Conservation (phyloP, 2,888 invertebrate species). For the Plusia festucae region DNA sequence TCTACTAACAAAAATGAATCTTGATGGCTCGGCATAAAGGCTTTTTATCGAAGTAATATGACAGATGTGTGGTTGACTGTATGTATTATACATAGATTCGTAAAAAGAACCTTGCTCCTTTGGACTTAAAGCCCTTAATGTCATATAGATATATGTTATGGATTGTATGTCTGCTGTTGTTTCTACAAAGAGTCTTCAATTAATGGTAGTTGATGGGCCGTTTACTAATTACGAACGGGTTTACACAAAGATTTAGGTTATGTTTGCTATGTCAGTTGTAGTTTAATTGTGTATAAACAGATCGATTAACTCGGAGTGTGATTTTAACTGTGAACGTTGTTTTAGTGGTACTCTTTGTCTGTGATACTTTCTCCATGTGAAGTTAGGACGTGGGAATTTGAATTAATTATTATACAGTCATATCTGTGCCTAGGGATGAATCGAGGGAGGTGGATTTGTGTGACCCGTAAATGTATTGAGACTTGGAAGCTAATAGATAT, state of each 20-base stretch:
- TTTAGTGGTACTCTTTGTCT: not conserved
- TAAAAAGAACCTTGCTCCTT: not conserved
- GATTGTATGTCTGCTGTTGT: conserved; percentile 38
- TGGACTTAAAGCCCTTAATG: not conserved
- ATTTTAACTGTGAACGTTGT: conserved; percentile 12
- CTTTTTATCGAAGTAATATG: not conserved
- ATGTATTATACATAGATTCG: not conserved
- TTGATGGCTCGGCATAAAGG: not conserved
- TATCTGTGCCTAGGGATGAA: no score
- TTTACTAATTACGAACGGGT: conserved; percentile 56
- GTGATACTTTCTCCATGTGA: not conserved
- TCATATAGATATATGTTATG: not conserved
- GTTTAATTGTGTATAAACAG: conserved; percentile 20
- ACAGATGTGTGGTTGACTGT: not conserved
- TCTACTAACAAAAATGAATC: not conserved
- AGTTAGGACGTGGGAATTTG: no score
- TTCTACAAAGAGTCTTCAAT: conserved; percentile 49
- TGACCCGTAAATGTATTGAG: no score
- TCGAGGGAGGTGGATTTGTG: no score
- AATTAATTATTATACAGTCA: no score
- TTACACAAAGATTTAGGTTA: conserved; percentile 44
- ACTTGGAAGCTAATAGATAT: no score
- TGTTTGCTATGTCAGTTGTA: conserved; percentile 45
- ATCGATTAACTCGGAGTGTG: conserved; percentile 21
- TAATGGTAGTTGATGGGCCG: conserved; percentile 39